These are phyloP conservation scores for Gymnothorax javanicus DNA, from an alignment of 2,797 vertebrate species.

Conservation along the genomic window DNA sequence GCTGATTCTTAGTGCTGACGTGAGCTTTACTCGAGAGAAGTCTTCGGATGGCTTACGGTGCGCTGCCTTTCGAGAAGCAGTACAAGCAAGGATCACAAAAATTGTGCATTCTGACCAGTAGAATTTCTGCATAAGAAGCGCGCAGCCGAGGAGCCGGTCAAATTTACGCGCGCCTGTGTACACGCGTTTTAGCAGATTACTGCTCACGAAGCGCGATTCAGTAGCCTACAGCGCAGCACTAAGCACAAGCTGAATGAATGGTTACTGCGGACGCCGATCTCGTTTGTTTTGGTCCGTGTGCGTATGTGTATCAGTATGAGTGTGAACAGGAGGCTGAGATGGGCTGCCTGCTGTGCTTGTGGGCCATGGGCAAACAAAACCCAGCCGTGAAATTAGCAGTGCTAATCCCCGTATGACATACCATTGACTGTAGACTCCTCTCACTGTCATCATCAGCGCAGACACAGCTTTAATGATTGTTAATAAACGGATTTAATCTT, in stretches of 20 bases:
- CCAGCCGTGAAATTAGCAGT: conserved; percentile 77
- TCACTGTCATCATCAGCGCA: conserved; percentile 60
- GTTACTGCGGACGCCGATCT: background rate
- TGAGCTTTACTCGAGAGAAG: conserved; percentile 35
- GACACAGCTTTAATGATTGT: conserved; percentile 19
- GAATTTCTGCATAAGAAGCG: background rate
- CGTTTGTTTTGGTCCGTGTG: background rate
- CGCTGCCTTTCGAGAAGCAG: background rate
- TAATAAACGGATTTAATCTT: background rate
- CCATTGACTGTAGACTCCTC: conserved; percentile 68
- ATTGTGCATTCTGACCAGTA: background rate
- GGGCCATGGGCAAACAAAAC: conserved; percentile 63
- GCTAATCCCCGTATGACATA: conserved; percentile 71
- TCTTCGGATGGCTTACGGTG: conserved; percentile 19
- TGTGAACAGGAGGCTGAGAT: conserved; percentile 51
- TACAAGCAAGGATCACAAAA: conserved; percentile 9
- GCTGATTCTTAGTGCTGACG: conserved; percentile 47
- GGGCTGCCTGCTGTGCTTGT: conserved; percentile 56
- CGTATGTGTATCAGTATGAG: background rate
- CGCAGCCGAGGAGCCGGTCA: background rate
- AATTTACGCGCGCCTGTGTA: background rate
- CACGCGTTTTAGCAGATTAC: background rate
- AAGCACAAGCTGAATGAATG: background rate
- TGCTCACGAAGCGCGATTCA: too few relatives aligned
- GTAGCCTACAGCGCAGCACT: background rate